phyloP scores from a whole-genome alignment of 1,140 invertebrate species.

The Neelides sp. region DNA sequence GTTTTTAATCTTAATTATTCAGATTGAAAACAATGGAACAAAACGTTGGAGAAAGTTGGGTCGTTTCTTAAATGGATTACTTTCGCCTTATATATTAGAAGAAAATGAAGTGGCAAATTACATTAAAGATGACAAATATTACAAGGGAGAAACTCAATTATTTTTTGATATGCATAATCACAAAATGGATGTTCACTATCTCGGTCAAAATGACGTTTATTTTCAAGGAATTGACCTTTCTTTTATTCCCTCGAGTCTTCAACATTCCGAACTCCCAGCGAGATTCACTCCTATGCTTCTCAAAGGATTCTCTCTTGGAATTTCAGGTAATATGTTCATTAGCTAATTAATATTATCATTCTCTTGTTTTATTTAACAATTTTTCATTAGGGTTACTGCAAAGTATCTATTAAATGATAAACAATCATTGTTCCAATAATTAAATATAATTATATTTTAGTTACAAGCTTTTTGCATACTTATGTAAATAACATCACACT shows the following conservation, averaged over 20 bases:
- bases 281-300: conserved; percentile 15
- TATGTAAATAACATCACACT: background rate
- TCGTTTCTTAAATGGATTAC: too few species aligned
- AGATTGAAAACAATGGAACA: too few species aligned
- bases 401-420: conserved; percentile 1
- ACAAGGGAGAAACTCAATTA: conserved; percentile 11
- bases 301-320: conserved; percentile 7
- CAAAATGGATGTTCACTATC: conserved; percentile 18
- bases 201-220: conserved; percentile 10
- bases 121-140: background rate
- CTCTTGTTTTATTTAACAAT: background rate
- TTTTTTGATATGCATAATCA: conserved; percentile 9
- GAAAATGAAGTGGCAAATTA: conserved; percentile 1
- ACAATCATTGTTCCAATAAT: background rate
- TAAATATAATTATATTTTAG: background rate
- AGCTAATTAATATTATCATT: background rate
- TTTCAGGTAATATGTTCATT: conserved; percentile 9
- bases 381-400: conserved; percentile 1
- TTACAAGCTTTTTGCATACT: background rate
- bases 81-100: too few species aligned
- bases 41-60: too few species aligned
- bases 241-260: conserved; percentile 11
- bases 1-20: too few species aligned
- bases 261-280: conserved; percentile 8
- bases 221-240: conserved; percentile 24